Conservation (phyloP, 2,888 invertebrate species). For the Choristoneura rosaceana region DNA sequence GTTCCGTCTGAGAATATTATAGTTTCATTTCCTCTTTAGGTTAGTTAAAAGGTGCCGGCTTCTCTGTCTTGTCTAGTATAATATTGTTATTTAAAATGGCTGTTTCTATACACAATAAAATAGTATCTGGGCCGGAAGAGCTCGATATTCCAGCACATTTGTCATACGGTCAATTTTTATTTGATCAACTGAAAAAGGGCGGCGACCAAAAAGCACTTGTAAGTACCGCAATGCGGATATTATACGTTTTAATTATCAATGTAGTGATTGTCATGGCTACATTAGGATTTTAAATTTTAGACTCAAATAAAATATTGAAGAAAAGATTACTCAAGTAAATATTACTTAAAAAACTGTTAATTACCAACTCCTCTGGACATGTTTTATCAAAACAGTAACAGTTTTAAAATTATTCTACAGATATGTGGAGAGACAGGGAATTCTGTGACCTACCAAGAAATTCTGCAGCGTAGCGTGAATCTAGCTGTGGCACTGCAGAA, state of each 20-base stretch:
- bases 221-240: slow-evolving; percentile 51
- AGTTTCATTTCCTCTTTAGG: slow-evolving; percentile 25
- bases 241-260: neutral
- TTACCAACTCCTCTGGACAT: too few relatives aligned
- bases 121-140: slow-evolving; percentile 77
- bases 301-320: too few relatives aligned
- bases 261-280: too few relatives aligned
- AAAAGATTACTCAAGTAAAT: too few relatives aligned
- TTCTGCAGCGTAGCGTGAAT: slow-evolving; percentile 85
- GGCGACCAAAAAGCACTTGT: slow-evolving; percentile 81
- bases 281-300: too few relatives aligned
- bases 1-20: slow-evolving; percentile 6
- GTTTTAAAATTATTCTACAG: slow-evolving; percentile 62
- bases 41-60: slow-evolving; percentile 16
- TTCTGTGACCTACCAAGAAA: slow-evolving; percentile 79
- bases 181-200: slow-evolving; percentile 81
- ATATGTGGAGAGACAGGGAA: slow-evolving; percentile 86
- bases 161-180: slow-evolving; percentile 82
- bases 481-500: slow-evolving; percentile 82
- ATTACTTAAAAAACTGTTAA: too few relatives aligned
- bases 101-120: slow-evolving; percentile 67
- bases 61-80: neutral
- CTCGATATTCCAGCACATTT: slow-evolving; percentile 76
- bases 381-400: neutral
- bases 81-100: slow-evolving; percentile 48